phyloP scores from a whole-genome alignment of 2,888 invertebrate species.

The Ptilodon capucinus region DNA sequence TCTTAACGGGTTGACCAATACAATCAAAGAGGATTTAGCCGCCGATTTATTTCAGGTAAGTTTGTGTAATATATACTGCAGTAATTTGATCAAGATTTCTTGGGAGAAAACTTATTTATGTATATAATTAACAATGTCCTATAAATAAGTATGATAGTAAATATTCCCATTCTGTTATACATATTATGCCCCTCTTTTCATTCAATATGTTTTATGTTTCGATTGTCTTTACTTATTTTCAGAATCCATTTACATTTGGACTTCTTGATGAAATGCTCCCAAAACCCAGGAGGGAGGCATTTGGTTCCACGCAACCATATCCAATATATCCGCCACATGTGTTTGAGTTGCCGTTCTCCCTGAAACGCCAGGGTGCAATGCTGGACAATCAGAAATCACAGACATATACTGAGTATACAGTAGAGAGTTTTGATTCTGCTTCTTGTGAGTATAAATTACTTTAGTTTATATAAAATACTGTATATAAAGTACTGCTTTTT shows the following conservation, averaged over 20 bases:
- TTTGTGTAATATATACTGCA: background rate
- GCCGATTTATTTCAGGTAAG: conserved; percentile 64
- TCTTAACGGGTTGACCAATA: conserved; percentile 56
- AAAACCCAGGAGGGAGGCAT: conserved; percentile 54
- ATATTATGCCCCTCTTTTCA: too few species aligned
- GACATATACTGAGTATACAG: conserved; percentile 60
- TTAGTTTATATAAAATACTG: background rate
- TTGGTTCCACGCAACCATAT: conserved; percentile 74
- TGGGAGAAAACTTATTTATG: too few species aligned
- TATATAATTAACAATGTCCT: too few species aligned
- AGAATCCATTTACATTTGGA: conserved; percentile 77
- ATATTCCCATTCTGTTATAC: too few species aligned
- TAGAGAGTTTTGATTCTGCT: conserved; percentile 68
- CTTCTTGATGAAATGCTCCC: conserved; percentile 72
- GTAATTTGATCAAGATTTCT: too few species aligned
- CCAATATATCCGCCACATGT: conserved; percentile 70
- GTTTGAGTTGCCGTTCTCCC: conserved; percentile 70
- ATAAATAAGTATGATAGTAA: too few species aligned
- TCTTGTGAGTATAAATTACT: conserved; percentile 54
- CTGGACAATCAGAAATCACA: conserved; percentile 46
- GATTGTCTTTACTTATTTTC: conserved; percentile 39
- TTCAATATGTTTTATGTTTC: too few species aligned
- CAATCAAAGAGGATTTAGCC: conserved; percentile 56
- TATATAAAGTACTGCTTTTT: background rate
- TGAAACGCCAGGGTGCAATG: conserved; percentile 42